Conservation (phyloP, 2,113 vertebrate genomes). For the Meriones unguiculatus region DNA sequence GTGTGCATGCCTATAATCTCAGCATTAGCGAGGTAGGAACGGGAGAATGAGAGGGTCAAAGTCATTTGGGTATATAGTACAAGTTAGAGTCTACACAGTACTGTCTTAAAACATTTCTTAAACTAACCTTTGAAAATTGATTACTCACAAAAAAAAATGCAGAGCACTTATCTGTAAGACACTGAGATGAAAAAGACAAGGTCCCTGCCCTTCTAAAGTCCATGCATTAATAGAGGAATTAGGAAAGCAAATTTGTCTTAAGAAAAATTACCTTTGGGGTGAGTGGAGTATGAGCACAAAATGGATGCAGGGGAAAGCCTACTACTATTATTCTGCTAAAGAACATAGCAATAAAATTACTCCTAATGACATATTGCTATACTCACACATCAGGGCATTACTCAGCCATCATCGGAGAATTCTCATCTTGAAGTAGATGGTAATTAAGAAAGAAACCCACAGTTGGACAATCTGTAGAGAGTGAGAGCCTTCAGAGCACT, state of each 20-base stretch:
- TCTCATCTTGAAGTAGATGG: neutral
- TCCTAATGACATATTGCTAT: neutral
- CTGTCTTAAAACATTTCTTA: neutral
- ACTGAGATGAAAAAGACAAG: neutral
- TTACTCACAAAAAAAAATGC: neutral
- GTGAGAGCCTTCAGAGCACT: neutral
- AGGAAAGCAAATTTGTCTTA: neutral
- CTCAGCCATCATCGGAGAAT: neutral
- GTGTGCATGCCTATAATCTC: neutral
- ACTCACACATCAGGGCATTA: neutral
- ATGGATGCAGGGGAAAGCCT: neutral
- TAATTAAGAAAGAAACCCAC: neutral
- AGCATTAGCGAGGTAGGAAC: neutral
- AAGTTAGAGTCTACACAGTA: too few relatives aligned
- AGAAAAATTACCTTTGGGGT: neutral
- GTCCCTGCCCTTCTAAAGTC: neutral
- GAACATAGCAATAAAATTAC: neutral
- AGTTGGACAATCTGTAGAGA: neutral
- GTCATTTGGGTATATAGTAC: neutral
- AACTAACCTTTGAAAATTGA: neutral
- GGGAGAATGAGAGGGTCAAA: neutral
- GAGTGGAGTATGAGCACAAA: neutral
- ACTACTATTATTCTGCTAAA: neutral
- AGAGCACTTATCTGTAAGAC: neutral
- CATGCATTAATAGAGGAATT: neutral